These are phyloP conservation scores for Tetramorium simillimum DNA, from an alignment of 1,140 invertebrate species.

Conservation along the genomic window DNA sequence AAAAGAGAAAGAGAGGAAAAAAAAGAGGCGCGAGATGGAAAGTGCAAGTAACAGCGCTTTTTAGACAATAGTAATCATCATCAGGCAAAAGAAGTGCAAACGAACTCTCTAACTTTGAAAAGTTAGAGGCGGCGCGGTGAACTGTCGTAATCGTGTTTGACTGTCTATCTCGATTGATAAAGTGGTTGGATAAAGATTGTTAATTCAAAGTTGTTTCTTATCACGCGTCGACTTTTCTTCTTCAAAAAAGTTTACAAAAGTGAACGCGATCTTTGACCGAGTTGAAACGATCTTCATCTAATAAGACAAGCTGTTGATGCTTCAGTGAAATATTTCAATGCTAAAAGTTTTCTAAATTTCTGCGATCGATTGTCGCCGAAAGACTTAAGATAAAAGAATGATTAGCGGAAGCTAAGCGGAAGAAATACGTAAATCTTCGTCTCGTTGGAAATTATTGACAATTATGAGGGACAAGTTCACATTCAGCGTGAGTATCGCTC, in stretches of 20 bases:
- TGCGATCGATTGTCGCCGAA: not conserved
- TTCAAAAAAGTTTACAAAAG: not conserved
- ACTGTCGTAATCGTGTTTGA: conserved; percentile 16
- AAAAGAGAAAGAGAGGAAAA: not conserved
- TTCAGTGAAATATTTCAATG: not conserved
- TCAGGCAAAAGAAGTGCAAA: not conserved
- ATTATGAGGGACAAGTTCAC: conserved; percentile 78
- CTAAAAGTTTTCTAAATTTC: not conserved
- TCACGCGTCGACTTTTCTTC: not conserved
- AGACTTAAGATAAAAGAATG: not conserved
- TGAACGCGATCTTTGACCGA: not conserved
- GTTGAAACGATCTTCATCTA: not conserved
- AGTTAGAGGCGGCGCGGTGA: not conserved
- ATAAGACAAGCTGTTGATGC: not conserved
- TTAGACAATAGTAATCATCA: conserved; percentile 57
- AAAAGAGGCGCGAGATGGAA: not conserved
- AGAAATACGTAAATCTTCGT: not conserved
- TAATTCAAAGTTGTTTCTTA: not conserved
- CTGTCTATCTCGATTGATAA: not conserved
- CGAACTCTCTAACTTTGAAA: not conserved
- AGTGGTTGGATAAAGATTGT: not conserved
- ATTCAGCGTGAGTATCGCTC: conserved; percentile 73
- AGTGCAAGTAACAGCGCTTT: not conserved
- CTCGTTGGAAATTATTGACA: not conserved
- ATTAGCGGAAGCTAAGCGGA: not conserved